Evolutionary conservation across 2,797 vertebrate species (phyloP).

Genomic region (Lutjanus campechanus): DNA sequence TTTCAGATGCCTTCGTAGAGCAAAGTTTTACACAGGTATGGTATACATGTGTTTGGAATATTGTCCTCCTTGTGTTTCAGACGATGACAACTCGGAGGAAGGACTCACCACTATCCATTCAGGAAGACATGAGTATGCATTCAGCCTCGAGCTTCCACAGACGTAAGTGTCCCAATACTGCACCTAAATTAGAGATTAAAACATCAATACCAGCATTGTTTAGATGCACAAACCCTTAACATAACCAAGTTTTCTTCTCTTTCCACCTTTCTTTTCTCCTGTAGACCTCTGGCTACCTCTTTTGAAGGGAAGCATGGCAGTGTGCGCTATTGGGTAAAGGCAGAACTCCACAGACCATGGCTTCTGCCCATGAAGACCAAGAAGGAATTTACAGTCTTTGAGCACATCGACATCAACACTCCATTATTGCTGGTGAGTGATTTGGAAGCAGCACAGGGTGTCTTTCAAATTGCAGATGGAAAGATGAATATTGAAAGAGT

Average conservation of each 20-base stretch:
- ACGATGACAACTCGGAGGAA: conserved; percentile 96
- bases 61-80: conserved; percentile 88
- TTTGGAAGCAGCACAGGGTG: not conserved
- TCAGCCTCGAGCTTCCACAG: conserved; percentile 99
- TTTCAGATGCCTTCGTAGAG: conserved; percentile 84
- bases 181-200: not conserved
- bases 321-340: conserved; percentile 99
- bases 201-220: not conserved
- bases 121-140: conserved; percentile 99
- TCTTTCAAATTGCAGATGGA: not conserved
- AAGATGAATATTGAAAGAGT: not conserved
- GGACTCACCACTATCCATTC: conserved; percentile 97
- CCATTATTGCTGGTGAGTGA: conserved; percentile 94
- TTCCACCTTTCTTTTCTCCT: not conserved
- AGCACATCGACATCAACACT: conserved; percentile 99
- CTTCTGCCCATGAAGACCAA: conserved; percentile 99
- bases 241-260: conserved; percentile 15
- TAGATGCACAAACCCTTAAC: not conserved
- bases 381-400: conserved; percentile 99
- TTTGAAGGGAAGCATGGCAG: conserved; percentile 99
- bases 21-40: conserved; percentile 85
- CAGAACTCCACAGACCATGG: conserved; percentile 98
- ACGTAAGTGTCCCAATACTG: conserved; percentile 88
- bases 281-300: conserved; percentile 99
- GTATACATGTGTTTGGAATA: conserved; percentile 90